Percentiles rank a stretch among this genome's conserved stretches.
Evolutionary conservation across 2,113 vertebrate species (phyloP).

Genomic region (Mirza zaza): DNA sequence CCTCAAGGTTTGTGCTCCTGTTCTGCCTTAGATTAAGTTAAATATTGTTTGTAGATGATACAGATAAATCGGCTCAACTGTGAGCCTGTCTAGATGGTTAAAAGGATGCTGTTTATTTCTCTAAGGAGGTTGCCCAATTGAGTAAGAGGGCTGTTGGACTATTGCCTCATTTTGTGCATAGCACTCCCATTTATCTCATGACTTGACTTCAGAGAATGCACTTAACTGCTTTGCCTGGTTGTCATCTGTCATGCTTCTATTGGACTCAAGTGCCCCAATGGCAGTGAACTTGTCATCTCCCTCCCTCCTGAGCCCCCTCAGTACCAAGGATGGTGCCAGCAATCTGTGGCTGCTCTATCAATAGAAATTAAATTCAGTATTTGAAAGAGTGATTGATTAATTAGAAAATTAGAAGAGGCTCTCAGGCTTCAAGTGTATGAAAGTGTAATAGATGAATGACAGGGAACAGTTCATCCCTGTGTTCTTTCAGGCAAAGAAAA

Average conservation of each 20-base stretch:
- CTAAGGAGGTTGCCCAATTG: constrained; percentile 65
- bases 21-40: constrained; percentile 74
- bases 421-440: constrained; percentile 54
- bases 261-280: not conserved
- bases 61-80: constrained; percentile 69
- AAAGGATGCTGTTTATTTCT: constrained; percentile 80
- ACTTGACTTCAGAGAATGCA: constrained; percentile 58
- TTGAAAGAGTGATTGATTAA: constrained; percentile 36
- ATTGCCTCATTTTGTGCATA: constrained; percentile 67
- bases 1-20: constrained; percentile 71
- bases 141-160: constrained; percentile 65
- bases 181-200: constrained; percentile 61
- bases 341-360: constrained; percentile 37
- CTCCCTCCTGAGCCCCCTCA: not conserved
- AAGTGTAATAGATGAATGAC: constrained; percentile 50
- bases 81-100: constrained; percentile 70
- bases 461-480: constrained; percentile 35
- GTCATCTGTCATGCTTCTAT: constrained; percentile 69
- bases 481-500: constrained; percentile 56
- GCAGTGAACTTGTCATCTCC: constrained; percentile 48
- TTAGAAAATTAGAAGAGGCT: constrained; percentile 43
- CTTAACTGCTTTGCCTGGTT: constrained; percentile 63
- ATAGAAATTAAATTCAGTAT: not conserved
- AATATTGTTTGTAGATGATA: constrained; percentile 80
- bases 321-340: constrained; percentile 27